Evolutionary conservation across 2,113 vertebrate species (phyloP).

Genomic region (Lanius collurio): DNA sequence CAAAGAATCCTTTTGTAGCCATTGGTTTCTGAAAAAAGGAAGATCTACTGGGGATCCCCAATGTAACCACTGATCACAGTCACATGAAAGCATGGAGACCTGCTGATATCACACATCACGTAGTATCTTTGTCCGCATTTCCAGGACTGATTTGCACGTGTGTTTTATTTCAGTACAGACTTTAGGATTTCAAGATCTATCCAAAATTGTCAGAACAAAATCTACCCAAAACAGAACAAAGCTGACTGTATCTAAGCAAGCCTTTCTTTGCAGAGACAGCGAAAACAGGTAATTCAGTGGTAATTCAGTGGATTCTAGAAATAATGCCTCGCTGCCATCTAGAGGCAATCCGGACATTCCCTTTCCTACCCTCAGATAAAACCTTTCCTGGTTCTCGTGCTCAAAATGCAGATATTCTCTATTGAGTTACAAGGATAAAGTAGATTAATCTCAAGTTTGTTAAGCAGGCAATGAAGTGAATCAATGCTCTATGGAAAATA

Average conservation of each 20-base stretch:
- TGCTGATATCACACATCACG: neutral
- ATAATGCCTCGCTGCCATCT: constrained; percentile 43
- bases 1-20: neutral
- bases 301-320: neutral
- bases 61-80: neutral
- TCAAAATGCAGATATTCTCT: neutral
- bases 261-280: neutral
- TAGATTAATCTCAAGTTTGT: neutral
- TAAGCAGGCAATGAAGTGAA: neutral
- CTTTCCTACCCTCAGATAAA: neutral
- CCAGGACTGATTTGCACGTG: neutral
- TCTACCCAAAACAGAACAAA: neutral
- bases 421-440: neutral
- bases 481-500: neutral
- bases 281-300: neutral
- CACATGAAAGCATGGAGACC: fast-evolving
- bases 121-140: neutral
- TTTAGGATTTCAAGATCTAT: neutral
- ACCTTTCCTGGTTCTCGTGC: neutral
- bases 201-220: neutral
- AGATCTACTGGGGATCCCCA: neutral
- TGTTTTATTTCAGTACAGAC: neutral
- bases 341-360: neutral
- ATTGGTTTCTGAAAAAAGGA: neutral
- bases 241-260: neutral